Base-by-base conservation (phyloP, 2,797 vertebrate species). In the Pangasius larnaudii region DNA sequence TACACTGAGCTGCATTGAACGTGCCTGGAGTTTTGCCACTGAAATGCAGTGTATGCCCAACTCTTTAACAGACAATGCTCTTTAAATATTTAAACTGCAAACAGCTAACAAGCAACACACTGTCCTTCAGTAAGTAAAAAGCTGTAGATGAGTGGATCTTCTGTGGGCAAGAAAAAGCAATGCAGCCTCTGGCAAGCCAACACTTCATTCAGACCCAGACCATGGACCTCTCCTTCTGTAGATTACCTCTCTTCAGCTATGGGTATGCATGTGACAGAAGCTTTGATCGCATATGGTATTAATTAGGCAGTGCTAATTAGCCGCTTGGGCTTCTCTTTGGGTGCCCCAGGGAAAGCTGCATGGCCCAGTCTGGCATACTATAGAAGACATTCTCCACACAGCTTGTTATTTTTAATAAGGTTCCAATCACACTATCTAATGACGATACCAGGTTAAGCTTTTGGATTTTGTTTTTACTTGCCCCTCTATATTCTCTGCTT, bases 221-320 rank as follows among this genome's bases (percentile, higher is more conserved):
- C 30, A 27, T 46, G 36, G 56, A 51, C 63, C 56, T 71, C 27
- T 14, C 30, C 39, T 42, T 16, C 33, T n/a, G 49, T 39, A 63
- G 46, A 71, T 85, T 53, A 42, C 8, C 56, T 75, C 69, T 86
- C 51, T 88, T 86, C 2, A 49, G 63, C 53, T 87, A 69, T 84
- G 74, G 33, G 65, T 63, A 81, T 79, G 49, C 27, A 19, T 74
- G 83, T 84, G 83, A 77, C 59, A 67, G 87, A 84, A 42, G 77
- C 89, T 91, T 91, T 91, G 91, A 92, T 90, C 90, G 1, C 82
- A 82, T 89, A 85, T 77, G 2, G 65, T 89, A 85, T 91, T 92
- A 91, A 91, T 92, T 92, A 92, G 86, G 87, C 81, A 74, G 67
- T 78, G 63, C 88, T 92, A 90, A 92, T 92, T 92, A 91, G 87